phyloP scores from a whole-genome alignment of 2,113 vertebrate species.

The Pygoscelis adeliae region DNA sequence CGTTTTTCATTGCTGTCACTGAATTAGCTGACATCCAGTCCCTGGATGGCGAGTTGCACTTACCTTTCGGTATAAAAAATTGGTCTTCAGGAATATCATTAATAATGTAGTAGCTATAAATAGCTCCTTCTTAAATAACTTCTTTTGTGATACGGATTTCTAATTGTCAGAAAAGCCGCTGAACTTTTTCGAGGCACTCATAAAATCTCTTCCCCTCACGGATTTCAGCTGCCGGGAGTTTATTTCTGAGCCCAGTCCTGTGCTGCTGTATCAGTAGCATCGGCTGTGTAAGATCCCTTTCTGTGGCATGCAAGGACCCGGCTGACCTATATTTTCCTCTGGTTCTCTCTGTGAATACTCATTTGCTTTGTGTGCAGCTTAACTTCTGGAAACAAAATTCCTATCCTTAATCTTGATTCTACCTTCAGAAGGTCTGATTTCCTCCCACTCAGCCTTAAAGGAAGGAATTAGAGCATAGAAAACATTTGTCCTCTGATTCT shows the following conservation, averaged over 20 bases:
- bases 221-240: not conserved
- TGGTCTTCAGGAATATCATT: not conserved
- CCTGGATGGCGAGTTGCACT: not conserved
- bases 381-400: not conserved
- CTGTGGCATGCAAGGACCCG: not conserved
- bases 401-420: not conserved
- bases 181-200: not conserved
- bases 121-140: not conserved
- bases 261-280: not conserved
- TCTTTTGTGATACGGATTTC: not conserved
- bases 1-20: not conserved
- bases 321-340: not conserved
- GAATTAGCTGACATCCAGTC: not conserved
- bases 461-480: not conserved
- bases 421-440: not conserved
- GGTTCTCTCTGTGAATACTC: not conserved
- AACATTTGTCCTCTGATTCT: not conserved
- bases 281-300: not conserved
- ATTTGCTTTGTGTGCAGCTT: not conserved
- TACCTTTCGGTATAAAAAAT: not conserved
- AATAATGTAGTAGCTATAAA: not conserved
- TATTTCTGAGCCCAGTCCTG: not conserved
- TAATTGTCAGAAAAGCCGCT: not conserved
- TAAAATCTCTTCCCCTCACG: not conserved
- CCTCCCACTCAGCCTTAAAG: not conserved